phyloP scores from a whole-genome alignment of 2,888 invertebrate genomes.

The Lysandra bellargus region DNA sequence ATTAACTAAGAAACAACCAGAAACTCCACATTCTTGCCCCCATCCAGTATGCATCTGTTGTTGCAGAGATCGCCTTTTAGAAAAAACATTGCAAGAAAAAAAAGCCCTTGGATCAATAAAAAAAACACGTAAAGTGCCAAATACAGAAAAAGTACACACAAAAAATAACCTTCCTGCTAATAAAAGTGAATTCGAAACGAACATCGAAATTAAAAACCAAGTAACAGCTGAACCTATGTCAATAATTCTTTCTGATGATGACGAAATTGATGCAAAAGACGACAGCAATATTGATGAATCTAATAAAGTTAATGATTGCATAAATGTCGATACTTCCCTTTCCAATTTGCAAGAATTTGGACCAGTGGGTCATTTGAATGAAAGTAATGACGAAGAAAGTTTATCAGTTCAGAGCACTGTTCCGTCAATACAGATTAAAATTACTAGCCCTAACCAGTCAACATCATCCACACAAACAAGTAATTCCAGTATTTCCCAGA shows the following conservation, averaged over 20 bases:
- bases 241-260: conserved; percentile 27
- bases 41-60: conserved; percentile 49
- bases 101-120: neutral
- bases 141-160: neutral
- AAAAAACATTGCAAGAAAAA: conserved; percentile 27
- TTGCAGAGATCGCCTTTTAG: conserved; percentile 46
- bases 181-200: neutral
- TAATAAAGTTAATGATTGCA: neutral
- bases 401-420: neutral
- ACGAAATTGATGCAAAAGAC: neutral
- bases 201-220: neutral
- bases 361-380: neutral
- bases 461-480: neutral
- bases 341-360: neutral
- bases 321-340: neutral
- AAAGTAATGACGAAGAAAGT: neutral
- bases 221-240: neutral
- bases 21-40: conserved; percentile 44
- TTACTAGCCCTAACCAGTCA: neutral
- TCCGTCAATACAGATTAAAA: neutral
- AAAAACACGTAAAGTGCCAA: conserved; percentile 40
- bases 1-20: conserved; percentile 19
- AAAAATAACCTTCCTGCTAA: neutral
- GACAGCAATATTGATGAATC: neutral
- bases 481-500: neutral